These are phyloP conservation scores for Oscheius sp. DNA, from an alignment of 2,888 invertebrate species.

Conservation along the genomic window DNA sequence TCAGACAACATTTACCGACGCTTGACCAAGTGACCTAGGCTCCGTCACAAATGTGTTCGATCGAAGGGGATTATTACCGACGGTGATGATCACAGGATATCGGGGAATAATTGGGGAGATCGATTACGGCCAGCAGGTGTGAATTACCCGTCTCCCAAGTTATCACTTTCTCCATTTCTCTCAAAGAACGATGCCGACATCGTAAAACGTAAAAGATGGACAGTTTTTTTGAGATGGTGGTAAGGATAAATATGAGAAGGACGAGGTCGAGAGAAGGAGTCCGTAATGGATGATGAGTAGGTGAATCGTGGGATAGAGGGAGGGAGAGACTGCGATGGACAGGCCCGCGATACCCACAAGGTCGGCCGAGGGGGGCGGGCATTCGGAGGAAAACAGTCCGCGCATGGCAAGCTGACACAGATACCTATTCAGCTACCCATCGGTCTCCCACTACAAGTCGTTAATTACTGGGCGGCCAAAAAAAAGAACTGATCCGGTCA, in stretches of 20 bases:
- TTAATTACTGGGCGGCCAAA: slow-evolving; percentile 4
- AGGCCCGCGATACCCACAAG: slow-evolving; percentile 28
- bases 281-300: slow-evolving; percentile 27
- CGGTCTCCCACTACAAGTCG: neutral
- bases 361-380: slow-evolving; percentile 27
- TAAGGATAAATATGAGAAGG: slow-evolving; percentile 14
- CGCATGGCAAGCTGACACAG: slow-evolving; percentile 30
- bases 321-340: slow-evolving; percentile 16
- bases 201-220: neutral
- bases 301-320: slow-evolving; percentile 26
- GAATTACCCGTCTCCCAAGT: too few species aligned
- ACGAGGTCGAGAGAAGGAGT: slow-evolving; percentile 20
- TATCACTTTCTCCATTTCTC: too few species aligned
- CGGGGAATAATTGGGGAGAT: neutral
- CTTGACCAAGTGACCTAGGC: too few species aligned
- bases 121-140: too few species aligned
- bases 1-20: slow-evolving; percentile 18
- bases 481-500: neutral
- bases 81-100: too few species aligned
- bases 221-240: neutral
- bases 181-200: too few species aligned
- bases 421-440: slow-evolving; percentile 16
- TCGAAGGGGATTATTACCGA: too few species aligned
- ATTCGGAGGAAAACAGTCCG: slow-evolving; percentile 27
- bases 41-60: too few species aligned